Percentiles rank a stretch among this genome's conserved stretches.
These are phyloP conservation scores for Oryzias javanicus DNA, from an alignment of 2,113 vertebrate species.

Conservation along the genomic window DNA sequence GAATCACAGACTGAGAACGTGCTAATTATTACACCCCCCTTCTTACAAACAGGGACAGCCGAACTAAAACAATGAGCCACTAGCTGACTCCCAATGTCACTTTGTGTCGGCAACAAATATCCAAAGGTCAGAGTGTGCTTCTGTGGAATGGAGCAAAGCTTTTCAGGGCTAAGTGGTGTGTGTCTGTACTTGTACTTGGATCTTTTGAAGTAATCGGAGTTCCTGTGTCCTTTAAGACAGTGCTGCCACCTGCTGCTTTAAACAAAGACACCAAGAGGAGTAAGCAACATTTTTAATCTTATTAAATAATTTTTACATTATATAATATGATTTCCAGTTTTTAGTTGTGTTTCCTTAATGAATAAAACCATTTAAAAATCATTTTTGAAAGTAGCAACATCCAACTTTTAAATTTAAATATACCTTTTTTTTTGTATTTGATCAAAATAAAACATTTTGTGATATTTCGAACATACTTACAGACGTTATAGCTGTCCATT, in stretches of 20 bases:
- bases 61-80: slow-evolving; percentile 62
- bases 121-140: slow-evolving; percentile 80
- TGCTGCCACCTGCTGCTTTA: slow-evolving; percentile 77
- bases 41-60: slow-evolving; percentile 68
- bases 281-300: not conserved
- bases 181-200: slow-evolving; percentile 42
- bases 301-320: no score
- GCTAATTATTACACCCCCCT: slow-evolving; percentile 76
- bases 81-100: slow-evolving; percentile 76
- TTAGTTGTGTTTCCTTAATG: no score
- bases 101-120: slow-evolving; percentile 79
- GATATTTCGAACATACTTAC: not conserved
- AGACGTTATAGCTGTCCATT: not conserved
- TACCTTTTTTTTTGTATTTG: no score
- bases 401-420: not conserved
- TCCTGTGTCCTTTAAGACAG: slow-evolving; percentile 68
- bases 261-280: slow-evolving; percentile 54
- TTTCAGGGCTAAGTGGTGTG: slow-evolving; percentile 62
- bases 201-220: slow-evolving; percentile 56
- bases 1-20: slow-evolving; percentile 64
- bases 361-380: no score
- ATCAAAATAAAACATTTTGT: not conserved
- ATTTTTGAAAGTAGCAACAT: not conserved
- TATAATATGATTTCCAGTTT: not conserved
- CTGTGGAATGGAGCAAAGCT: slow-evolving; percentile 60